Base-by-base conservation (phyloP, 2,888 invertebrate species). In the Xestia sexstrigata region DNA sequence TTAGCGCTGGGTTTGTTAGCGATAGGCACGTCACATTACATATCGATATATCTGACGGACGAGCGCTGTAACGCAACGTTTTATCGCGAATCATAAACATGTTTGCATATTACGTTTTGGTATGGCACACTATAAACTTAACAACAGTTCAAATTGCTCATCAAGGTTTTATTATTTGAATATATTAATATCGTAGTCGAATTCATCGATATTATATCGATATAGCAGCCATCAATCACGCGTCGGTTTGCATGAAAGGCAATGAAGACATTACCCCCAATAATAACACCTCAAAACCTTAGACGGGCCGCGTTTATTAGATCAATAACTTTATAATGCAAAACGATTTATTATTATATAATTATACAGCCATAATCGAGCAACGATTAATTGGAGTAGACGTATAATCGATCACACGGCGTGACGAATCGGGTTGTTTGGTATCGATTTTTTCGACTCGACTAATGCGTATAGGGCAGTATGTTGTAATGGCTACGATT, bases 321-420 rank as follows among this genome's bases (percentile, higher is more conserved):
- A 94, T 94, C 94, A 94, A 95, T 94, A 95, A 93, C 93, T 92
- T 92, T 91, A 93, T 95, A 94, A 94, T 95, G 94, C 94, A 93
- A 94, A 95, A 92, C 93, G 93, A 90, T 94, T 95, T 94, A 94
- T 93, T 94, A 94, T 93, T 91, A 91, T 90, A 92, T 94, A 93
- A 94, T 95, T 93, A 94, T 94, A 93, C 89, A 91, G 89, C 87
- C 86, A 90, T 93, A 92, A 92, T 91, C 88, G 91, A 89, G 88
- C 82, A 90, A 90, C 91, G 90, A 92, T 93, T 95, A 95, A 95
- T 95, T 95, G 93, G 94, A 94, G 94, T 93, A 92, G 89, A 89
- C 86, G 89, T 89, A 92, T 91, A 93, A 95, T 94, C 93, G 94
- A 93, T 93, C 91, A 90, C 90, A 89, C 87, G 91, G 89, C 92